A percentile compares a stretch with the other conserved stretches of the same genome.
phyloP scores from a whole-genome alignment of 2,113 vertebrate genomes.

The Equus quagga region DNA sequence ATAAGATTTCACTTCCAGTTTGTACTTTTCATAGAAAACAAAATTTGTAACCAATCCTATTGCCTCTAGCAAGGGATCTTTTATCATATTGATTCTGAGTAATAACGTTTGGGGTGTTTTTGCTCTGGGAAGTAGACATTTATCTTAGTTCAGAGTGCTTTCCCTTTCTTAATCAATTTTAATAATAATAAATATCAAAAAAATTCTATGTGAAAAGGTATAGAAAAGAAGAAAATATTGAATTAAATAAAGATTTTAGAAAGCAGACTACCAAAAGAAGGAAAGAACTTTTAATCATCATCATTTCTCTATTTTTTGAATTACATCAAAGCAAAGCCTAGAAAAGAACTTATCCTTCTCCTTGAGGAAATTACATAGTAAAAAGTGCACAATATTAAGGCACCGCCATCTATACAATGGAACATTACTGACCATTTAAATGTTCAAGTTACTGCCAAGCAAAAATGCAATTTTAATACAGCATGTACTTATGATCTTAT shows the following conservation, averaged over 20 bases:
- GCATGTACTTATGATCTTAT: neutral
- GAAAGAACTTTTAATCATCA: neutral
- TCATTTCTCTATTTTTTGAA: neutral
- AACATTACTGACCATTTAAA: neutral
- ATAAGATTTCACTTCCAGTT: neutral
- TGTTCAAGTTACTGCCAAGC: neutral
- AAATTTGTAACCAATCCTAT: neutral
- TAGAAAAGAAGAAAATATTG: neutral
- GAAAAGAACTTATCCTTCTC: neutral
- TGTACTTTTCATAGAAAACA: neutral
- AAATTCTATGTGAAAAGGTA: neutral
- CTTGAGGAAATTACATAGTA: neutral
- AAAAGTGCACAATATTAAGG: neutral
- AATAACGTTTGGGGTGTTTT: neutral
- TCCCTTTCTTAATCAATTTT: neutral
- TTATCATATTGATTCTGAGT: neutral
- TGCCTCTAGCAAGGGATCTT: neutral
- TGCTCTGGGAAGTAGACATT: neutral
- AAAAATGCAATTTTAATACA: neutral
- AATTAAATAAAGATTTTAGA: constrained; percentile 31
- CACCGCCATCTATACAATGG: neutral
- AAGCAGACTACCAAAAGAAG: neutral
- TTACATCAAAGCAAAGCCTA: neutral
- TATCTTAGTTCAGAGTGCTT: neutral
- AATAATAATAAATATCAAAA: neutral